These are phyloP conservation scores for Aegypius monachus DNA, from an alignment of 2,113 vertebrate species.

Conservation along the genomic window DNA sequence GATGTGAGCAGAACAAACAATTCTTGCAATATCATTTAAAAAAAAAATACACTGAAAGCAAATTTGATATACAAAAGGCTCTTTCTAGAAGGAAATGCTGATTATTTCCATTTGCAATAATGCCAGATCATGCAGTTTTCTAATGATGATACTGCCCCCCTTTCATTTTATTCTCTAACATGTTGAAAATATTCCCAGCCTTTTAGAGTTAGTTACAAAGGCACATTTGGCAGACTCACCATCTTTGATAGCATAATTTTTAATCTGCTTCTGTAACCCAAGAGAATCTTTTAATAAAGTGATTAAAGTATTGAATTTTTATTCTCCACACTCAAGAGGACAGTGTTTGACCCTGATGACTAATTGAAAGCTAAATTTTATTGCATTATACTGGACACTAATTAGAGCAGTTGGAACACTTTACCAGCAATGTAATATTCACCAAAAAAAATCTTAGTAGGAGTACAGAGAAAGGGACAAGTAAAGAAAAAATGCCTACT, in stretches of 20 bases:
- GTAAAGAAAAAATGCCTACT: background rate
- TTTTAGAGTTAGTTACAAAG: slow-evolving; percentile 27
- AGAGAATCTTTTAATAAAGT: slow-evolving; percentile 61
- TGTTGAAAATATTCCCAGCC: slow-evolving; percentile 12
- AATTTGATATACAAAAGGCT: background rate
- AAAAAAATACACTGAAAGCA: background rate
- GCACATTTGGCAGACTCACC: background rate
- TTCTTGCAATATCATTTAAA: background rate
- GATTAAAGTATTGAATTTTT: slow-evolving; percentile 52
- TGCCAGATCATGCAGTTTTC: background rate
- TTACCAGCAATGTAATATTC: background rate
- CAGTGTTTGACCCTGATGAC: slow-evolving; percentile 6
- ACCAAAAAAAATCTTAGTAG: background rate
- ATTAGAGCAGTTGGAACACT: slow-evolving; percentile 26
- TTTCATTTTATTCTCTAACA: background rate
- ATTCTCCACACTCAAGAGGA: background rate
- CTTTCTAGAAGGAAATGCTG: background rate
- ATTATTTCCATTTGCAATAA: slow-evolving; percentile 1
- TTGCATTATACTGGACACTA: background rate
- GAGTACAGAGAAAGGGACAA: background rate
- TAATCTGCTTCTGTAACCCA: slow-evolving; percentile 32
- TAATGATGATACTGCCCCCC: background rate
- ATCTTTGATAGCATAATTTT: slow-evolving; percentile 41
- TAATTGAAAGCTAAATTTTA: slow-evolving; percentile 30
- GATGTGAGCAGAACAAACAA: background rate